Evolutionary conservation across 2,113 vertebrate species (phyloP).

Genomic region (Hyperopisus bebe): DNA sequence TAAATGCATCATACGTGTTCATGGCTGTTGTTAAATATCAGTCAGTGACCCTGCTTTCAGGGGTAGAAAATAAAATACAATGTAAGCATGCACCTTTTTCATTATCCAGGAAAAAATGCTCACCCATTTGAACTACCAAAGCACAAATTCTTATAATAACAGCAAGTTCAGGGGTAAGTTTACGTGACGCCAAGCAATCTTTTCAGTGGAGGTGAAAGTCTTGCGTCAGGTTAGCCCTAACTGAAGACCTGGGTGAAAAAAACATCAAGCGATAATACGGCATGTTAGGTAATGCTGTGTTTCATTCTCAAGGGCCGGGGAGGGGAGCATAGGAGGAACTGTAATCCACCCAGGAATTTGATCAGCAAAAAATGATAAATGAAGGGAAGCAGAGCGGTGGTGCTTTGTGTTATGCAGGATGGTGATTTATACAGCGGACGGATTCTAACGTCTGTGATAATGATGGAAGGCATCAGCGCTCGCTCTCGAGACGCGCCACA

Average conservation of each 20-base stretch:
- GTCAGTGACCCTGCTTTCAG: not conserved
- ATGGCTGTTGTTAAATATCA: not conserved
- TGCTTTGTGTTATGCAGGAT: not conserved
- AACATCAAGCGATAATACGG: not conserved
- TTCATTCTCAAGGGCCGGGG: not conserved
- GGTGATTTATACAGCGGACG: not conserved
- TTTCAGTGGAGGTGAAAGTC: conserved; percentile 7
- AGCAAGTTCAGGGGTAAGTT: not conserved
- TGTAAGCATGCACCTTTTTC: not conserved
- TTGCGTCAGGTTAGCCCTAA: conserved; percentile 6
- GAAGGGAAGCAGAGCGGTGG: not conserved
- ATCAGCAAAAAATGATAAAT: conserved; percentile 7
- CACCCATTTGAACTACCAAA: not conserved
- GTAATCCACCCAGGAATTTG: not conserved
- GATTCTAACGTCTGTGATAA: not conserved
- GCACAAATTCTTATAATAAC: not conserved
- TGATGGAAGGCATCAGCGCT: not conserved
- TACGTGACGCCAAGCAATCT: not conserved
- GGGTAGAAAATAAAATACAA: not conserved
- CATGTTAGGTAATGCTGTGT: not conserved
- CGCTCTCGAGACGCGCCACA: not conserved
- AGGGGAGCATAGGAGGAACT: not conserved
- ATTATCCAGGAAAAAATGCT: not conserved
- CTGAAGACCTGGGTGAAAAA: not conserved
- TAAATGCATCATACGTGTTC: not conserved